Percentiles rank a stretch among this genome's conserved stretches.
phyloP scores from a whole-genome alignment of 2,797 vertebrate species.

The Sebastes matsubarae region DNA sequence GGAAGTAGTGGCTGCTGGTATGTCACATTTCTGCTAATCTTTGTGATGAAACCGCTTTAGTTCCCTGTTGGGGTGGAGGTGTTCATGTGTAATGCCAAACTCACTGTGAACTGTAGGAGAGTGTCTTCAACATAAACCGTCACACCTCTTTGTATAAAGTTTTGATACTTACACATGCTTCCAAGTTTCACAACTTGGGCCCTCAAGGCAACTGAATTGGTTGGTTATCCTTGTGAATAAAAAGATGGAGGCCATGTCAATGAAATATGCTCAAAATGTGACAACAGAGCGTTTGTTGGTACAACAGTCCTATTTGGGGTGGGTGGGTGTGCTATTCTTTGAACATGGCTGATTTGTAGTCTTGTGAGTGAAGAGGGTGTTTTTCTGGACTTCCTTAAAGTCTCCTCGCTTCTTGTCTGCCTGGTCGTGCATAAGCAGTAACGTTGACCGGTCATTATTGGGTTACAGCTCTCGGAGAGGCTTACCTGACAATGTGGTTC shows the following conservation, averaged over 20 bases:
- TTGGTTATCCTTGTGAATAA: neutral
- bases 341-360: neutral
- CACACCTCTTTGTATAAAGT: neutral
- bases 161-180: neutral
- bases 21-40: neutral
- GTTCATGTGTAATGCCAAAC: neutral
- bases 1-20: neutral
- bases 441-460: constrained; percentile 62
- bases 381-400: neutral
- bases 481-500: neutral
- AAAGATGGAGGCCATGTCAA: neutral
- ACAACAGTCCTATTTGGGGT: neutral
- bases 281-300: neutral
- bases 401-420: neutral
- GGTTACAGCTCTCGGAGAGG: constrained; percentile 59
- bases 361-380: neutral
- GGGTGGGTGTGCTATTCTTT: neutral
- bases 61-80: neutral
- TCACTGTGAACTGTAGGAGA: neutral
- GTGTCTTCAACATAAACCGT: neutral
- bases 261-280: neutral
- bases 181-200: neutral
- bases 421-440: neutral
- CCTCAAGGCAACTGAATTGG: neutral
- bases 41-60: neutral